Conservation (phyloP, 2,797 vertebrate genomes). For the Loris lydekkerianus region DNA sequence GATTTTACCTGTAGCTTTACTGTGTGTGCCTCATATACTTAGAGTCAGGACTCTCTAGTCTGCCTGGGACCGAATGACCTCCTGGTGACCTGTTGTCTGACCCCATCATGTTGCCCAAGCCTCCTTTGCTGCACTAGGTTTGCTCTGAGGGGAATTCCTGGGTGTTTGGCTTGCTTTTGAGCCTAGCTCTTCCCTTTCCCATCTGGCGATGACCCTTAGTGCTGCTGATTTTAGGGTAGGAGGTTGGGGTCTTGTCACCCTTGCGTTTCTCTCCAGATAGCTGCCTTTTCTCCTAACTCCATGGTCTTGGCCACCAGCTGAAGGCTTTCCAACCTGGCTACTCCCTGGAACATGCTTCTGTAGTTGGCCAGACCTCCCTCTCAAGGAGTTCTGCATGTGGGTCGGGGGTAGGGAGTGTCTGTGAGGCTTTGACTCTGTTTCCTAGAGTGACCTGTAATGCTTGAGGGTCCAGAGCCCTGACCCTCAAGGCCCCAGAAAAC, state of each 20-base stretch:
- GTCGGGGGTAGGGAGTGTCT: accelerated
- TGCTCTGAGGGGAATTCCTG: neutral
- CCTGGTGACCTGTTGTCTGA: neutral
- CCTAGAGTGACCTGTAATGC: neutral
- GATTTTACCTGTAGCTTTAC: neutral
- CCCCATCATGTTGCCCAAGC: neutral
- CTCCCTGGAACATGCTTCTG: neutral
- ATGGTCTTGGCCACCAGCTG: neutral
- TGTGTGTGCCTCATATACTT: neutral
- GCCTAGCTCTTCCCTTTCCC: neutral
- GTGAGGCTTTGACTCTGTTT: neutral
- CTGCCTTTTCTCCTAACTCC: neutral
- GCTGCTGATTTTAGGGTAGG: neutral
- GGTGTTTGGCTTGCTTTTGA: neutral
- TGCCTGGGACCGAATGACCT: neutral
- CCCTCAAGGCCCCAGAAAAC: neutral
- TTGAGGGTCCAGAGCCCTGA: neutral
- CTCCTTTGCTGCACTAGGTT: neutral
- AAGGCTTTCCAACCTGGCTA: neutral
- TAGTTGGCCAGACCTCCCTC: neutral
- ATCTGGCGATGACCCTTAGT: neutral
- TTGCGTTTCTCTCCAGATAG: neutral
- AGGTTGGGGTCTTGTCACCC: neutral
- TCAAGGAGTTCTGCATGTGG: neutral
- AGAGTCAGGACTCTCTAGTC: neutral